A percentile compares a stretch with the other conserved stretches of the same genome.
phyloP scores from a whole-genome alignment of 2,113 vertebrate genomes.

The Sylvilagus bachmani region DNA sequence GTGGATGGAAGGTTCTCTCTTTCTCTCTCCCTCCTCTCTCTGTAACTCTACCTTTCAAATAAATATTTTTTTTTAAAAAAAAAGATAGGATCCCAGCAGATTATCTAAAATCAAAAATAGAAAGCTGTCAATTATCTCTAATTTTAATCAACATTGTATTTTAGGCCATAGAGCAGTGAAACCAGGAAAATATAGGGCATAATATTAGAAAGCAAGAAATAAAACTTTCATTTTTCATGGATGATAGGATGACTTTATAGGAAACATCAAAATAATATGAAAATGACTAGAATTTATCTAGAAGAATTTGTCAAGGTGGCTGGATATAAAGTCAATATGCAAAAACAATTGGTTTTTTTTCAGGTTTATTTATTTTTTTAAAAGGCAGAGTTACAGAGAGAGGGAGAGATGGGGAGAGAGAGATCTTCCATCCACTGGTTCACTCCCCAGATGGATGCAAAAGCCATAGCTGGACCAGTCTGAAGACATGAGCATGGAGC shows the following conservation, averaged over 20 bases:
- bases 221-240: background rate
- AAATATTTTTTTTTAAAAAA: too few relatives aligned
- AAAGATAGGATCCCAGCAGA: background rate
- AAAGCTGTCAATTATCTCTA: background rate
- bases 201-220: background rate
- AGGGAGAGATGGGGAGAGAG: too few relatives aligned
- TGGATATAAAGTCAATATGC: background rate
- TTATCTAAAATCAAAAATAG: background rate
- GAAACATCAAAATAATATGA: background rate
- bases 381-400: too few relatives aligned
- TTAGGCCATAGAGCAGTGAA: background rate
- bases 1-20: too few relatives aligned
- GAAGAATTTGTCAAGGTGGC: background rate
- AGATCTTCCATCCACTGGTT: too few relatives aligned
- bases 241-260: background rate
- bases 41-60: too few relatives aligned
- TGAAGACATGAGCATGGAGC: too few relatives aligned
- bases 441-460: too few relatives aligned
- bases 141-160: conserved; percentile 21
- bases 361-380: too few relatives aligned
- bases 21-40: too few relatives aligned
- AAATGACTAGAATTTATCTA: background rate
- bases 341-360: too few relatives aligned
- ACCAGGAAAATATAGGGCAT: background rate
- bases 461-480: too few relatives aligned